A percentile compares a stretch with the other conserved stretches of the same genome.
Evolutionary conservation across 2,888 invertebrate species (phyloP).

Genomic region (Diarsia rubi): DNA sequence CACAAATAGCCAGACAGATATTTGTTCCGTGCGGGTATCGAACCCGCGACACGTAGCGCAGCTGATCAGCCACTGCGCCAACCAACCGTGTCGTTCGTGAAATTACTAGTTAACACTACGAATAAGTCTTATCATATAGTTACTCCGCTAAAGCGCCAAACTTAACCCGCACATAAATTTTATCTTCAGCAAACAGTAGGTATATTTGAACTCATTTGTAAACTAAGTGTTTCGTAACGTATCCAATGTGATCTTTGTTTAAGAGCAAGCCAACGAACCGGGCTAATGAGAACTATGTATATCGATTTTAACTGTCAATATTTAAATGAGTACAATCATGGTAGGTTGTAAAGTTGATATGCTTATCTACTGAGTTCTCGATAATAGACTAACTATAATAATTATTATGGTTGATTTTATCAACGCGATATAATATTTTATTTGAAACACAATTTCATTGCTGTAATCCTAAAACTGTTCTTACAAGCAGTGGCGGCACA

Average conservation of each 20-base stretch:
- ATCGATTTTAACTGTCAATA: conserved; percentile 58
- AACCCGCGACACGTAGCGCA: no score
- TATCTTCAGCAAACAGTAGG: conserved; percentile 80
- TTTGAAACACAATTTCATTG: neutral
- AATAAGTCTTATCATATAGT: neutral
- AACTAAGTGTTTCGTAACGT: conserved; percentile 74
- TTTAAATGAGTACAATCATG: conserved; percentile 40
- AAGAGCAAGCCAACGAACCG: conserved; percentile 59
- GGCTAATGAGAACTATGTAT: conserved; percentile 57
- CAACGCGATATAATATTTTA: neutral
- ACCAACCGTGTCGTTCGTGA: no score
- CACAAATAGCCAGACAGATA: no score
- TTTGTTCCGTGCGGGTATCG: no score
- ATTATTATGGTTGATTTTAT: neutral
- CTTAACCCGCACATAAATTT: conserved; percentile 29
- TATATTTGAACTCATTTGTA: conserved; percentile 75
- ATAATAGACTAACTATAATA: neutral
- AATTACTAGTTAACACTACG: no score
- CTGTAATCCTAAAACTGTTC: neutral
- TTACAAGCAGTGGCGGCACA: no score
- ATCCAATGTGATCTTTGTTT: conserved; percentile 77
- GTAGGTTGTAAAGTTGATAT: conserved; percentile 1
- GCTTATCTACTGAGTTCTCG: conserved; percentile 28
- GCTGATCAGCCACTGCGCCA: no score
- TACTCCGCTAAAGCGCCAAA: neutral